A percentile compares a stretch with the other conserved stretches of the same genome.
Conservation (phyloP, 2,113 vertebrate genomes). For the Microcebus tavaratra region DNA sequence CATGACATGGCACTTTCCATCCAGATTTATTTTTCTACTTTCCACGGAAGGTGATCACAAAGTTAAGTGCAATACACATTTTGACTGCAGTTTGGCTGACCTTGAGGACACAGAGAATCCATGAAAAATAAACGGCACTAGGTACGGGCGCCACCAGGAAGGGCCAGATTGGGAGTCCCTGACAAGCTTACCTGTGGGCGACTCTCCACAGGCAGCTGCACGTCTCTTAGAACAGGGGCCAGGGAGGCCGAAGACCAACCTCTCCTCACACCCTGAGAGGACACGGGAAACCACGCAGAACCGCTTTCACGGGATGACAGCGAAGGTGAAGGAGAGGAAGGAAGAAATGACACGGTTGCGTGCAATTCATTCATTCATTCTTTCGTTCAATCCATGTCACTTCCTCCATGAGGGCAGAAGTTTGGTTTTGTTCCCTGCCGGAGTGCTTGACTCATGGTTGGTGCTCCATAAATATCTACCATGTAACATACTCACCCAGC, state of each 20-base stretch:
- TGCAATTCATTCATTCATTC: background rate
- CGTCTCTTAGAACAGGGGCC: background rate
- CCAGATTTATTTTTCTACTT: background rate
- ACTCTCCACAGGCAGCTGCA: background rate
- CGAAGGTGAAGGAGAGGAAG: background rate
- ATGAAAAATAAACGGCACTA: background rate
- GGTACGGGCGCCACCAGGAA: background rate
- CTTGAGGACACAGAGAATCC: background rate
- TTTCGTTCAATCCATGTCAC: background rate
- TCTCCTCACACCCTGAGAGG: background rate
- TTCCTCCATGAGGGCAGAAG: background rate
- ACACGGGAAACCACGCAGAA: background rate
- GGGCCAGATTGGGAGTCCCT: background rate
- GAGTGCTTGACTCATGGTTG: background rate
- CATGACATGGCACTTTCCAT: background rate
- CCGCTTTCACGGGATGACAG: background rate
- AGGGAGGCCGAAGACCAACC: no score
- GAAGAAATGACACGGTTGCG: no score
- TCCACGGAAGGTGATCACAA: background rate
- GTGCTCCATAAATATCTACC: accelerated
- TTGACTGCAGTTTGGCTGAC: background rate
- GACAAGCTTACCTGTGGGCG: background rate
- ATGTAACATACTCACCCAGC: no score
- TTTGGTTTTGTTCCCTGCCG: accelerated
- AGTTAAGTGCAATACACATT: background rate